These are phyloP conservation scores for Halictus rubicundus DNA, from an alignment of 1,140 invertebrate species.

Conservation along the genomic window DNA sequence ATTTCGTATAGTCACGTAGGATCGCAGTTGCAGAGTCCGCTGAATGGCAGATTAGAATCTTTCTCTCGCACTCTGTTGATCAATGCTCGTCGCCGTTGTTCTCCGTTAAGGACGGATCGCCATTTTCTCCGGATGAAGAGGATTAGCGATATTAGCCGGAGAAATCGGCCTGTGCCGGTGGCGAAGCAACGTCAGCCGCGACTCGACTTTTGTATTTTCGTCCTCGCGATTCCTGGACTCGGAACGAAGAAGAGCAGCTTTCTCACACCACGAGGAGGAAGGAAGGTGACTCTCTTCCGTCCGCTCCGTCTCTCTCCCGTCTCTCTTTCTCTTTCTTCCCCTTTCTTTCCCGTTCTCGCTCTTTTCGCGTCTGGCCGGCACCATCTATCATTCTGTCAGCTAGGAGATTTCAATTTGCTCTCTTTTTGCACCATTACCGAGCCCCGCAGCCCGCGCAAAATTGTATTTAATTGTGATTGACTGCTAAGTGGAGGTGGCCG, in stretches of 20 bases:
- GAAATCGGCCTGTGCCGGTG: slow-evolving; percentile 47
- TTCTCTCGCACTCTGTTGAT: neutral
- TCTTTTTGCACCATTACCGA: slow-evolving; percentile 77
- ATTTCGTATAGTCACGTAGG: neutral
- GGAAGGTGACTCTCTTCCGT: slow-evolving; percentile 12
- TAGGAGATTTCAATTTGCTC: slow-evolving; percentile 80
- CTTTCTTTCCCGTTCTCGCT: slow-evolving; percentile 37
- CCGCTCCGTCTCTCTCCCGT: neutral
- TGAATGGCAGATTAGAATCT: neutral
- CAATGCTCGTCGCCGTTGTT: slow-evolving; percentile 22
- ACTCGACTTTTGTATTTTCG: slow-evolving; percentile 53
- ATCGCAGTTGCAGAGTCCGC: neutral
- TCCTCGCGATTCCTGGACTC: slow-evolving; percentile 33
- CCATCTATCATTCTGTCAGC: slow-evolving; percentile 79
- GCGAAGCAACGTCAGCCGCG: slow-evolving; percentile 33
- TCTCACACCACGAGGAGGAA: slow-evolving; percentile 44
- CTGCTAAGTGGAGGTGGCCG: slow-evolving; percentile 75
- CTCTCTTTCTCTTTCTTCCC: neutral
- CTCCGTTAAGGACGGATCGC: slow-evolving; percentile 38
- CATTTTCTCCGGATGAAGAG: slow-evolving; percentile 50
- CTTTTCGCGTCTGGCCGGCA: slow-evolving; percentile 61
- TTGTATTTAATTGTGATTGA: slow-evolving; percentile 81
- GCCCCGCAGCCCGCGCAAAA: slow-evolving; percentile 73
- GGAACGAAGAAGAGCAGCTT: slow-evolving; percentile 48
- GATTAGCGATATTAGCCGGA: slow-evolving; percentile 53